These are phyloP conservation scores for Centroberyx gerrardi DNA, from an alignment of 2,797 vertebrate genomes.

Conservation along the genomic window DNA sequence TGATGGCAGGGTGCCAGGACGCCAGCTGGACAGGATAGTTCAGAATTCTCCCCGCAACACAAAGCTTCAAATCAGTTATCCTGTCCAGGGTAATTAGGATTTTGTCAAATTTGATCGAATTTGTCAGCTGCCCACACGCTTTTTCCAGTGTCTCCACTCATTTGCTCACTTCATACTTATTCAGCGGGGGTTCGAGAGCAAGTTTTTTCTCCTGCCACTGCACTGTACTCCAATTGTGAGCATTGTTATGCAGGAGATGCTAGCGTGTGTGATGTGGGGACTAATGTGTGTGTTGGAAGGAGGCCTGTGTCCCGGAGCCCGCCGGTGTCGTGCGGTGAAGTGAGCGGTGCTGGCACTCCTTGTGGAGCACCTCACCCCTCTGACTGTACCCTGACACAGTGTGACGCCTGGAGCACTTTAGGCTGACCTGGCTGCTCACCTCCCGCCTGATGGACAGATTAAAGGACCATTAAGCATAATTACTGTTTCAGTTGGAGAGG, in stretches of 20 bases:
- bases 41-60: conserved; percentile 32
- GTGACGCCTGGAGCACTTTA: conserved; percentile 83
- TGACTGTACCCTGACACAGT: conserved; percentile 77
- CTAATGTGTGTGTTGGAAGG: conserved; percentile 57
- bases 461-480: conserved; percentile 89
- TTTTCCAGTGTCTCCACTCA: conserved; percentile 10
- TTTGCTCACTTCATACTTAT: conserved; percentile 35
- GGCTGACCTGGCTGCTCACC: conserved; percentile 82
- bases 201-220: background rate
- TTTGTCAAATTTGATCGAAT: conserved; percentile 56
- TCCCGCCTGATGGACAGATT: conserved; percentile 85
- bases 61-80: conserved; percentile 41
- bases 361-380: conserved; percentile 69
- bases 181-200: conserved; percentile 1
- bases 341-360: conserved; percentile 55
- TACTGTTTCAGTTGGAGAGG: conserved; percentile 85
- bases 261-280: conserved; percentile 49
- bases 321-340: conserved; percentile 53
- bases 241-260: conserved; percentile 47
- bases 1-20: conserved; percentile 53
- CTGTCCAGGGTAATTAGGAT: conserved; percentile 27
- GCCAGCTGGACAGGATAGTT: conserved; percentile 58
- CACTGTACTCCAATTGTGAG: conserved; percentile 37
- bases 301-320: conserved; percentile 46
- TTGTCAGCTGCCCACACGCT: conserved; percentile 41